These are phyloP conservation scores for Parthenolecanium corni DNA, from an alignment of 2,888 invertebrate species.

Conservation along the genomic window DNA sequence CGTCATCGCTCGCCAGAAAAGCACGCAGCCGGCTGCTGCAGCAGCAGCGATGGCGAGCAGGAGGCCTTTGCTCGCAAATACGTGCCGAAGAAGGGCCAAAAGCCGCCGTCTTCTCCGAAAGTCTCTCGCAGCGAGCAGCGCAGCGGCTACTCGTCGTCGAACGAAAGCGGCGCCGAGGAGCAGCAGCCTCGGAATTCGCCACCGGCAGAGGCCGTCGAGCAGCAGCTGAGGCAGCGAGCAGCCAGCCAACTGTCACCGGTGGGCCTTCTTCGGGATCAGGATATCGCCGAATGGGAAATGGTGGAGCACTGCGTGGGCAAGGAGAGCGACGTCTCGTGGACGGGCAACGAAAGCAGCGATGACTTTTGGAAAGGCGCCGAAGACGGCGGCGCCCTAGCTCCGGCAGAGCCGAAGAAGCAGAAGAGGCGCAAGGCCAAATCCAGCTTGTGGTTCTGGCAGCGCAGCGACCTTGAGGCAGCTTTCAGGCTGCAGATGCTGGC, in stretches of 20 bases:
- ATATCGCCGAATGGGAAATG: slow-evolving; percentile 6
- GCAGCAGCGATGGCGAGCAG: too few species aligned
- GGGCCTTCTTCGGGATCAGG: too few species aligned
- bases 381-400: slow-evolving; percentile 9
- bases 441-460: neutral
- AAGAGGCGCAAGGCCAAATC: neutral
- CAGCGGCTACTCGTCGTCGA: slow-evolving; percentile 23
- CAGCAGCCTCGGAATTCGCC: too few species aligned
- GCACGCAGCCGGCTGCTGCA: too few species aligned
- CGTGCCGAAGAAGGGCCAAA: neutral
- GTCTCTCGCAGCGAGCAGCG: too few species aligned
- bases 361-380: slow-evolving; percentile 32
- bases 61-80: too few species aligned
- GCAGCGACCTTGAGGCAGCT: neutral
- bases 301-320: slow-evolving; percentile 3
- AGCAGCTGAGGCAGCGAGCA: neutral
- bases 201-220: too few species aligned
- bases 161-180: neutral
- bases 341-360: slow-evolving; percentile 31
- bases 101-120: neutral
- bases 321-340: slow-evolving; percentile 11
- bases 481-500: slow-evolving; percentile 1
- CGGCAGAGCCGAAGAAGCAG: neutral
- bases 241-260: too few species aligned
- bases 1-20: too few species aligned